Evolutionary conservation across 2,888 invertebrate species (phyloP), one percentile per base, ranked within the genome.

Genomic region (Ditylenchus weischeri): DNA sequence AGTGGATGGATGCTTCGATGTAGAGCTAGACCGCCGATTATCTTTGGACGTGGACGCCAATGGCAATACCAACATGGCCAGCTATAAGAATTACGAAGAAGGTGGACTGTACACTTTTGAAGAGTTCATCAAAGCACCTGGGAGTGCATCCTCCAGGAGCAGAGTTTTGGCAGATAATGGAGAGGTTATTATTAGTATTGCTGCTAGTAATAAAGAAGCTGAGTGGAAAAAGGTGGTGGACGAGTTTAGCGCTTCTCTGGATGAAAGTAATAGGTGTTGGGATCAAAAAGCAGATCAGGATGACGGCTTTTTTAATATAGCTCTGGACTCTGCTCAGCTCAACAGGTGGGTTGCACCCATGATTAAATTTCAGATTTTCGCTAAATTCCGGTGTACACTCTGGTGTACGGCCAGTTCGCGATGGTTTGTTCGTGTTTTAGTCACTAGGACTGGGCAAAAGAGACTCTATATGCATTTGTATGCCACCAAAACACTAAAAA

Each of bases 261-360:
- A 29, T 21, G 54, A 29, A 11, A 15, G 15, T 18, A 11, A 21
- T 13, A 29, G 21, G n/a, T 15, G 54, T 23, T 21, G 29, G 18
- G 50, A 21, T 23, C 54, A 59, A 1, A 23, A 29, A 8, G 18
- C 10, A 18, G 54, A 54, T 2, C 11, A 47, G 38, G 23, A 49
- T 15, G 65, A 62, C 48, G 35, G 48, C n/a, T 66, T 66, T 29
- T 66, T 66, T 15, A 38, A 66, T n/a, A 57, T 66, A 23, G 38
- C 51, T 4, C 35, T 66, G 64, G 48, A 29, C 13, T 54, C 35
- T 11, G 65, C 35, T n/a, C 23, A 23, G 13, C n/a, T n/a, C 3
- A 54, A 54, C n/a, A 54, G 54, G 54, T 54, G n/a, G 29, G n/a
- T 54, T 43, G 43, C 5, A 2, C 8, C 8, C 5, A 29, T 29